phyloP scores from a whole-genome alignment of 2,888 invertebrate species.

The Rhagium mordax region DNA sequence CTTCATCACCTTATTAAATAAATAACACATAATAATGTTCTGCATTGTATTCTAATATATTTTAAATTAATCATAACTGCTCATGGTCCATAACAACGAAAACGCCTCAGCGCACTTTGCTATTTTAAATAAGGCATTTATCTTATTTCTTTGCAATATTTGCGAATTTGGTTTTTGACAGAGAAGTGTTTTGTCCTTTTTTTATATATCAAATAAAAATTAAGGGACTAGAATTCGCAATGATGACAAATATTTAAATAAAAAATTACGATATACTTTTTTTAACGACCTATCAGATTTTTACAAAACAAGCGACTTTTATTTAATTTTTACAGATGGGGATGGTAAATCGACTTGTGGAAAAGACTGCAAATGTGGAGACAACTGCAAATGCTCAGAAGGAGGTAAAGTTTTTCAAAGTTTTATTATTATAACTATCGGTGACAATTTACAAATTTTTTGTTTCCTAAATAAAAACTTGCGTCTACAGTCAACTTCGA shows the following conservation, averaged over 20 bases:
- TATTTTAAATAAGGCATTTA: neutral
- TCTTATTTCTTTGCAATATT: neutral
- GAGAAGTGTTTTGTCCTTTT: neutral
- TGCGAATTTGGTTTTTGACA: neutral
- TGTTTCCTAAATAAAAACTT: too few relatives aligned
- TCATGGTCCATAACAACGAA: neutral
- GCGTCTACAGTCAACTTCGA: too few relatives aligned
- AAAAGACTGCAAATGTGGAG: constrained; percentile 74
- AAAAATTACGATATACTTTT: too few relatives aligned
- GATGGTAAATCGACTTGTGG: constrained; percentile 72
- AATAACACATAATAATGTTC: neutral
- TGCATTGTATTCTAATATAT: neutral
- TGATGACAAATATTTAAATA: too few relatives aligned
- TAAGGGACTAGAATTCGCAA: too few relatives aligned
- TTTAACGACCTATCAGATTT: too few relatives aligned
- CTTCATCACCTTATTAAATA: neutral
- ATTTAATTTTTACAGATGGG: constrained; percentile 69
- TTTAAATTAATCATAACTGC: neutral
- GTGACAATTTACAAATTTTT: too few relatives aligned
- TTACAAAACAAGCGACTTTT: too few relatives aligned
- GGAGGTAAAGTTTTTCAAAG: constrained; percentile 38
- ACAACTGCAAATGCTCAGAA: constrained; percentile 73
- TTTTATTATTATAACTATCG: too few relatives aligned
- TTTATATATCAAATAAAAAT: neutral
- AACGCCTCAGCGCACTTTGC: neutral